Conservation (phyloP, 1,140 invertebrate species). For the Lepeophtheirus salmonis region DNA sequence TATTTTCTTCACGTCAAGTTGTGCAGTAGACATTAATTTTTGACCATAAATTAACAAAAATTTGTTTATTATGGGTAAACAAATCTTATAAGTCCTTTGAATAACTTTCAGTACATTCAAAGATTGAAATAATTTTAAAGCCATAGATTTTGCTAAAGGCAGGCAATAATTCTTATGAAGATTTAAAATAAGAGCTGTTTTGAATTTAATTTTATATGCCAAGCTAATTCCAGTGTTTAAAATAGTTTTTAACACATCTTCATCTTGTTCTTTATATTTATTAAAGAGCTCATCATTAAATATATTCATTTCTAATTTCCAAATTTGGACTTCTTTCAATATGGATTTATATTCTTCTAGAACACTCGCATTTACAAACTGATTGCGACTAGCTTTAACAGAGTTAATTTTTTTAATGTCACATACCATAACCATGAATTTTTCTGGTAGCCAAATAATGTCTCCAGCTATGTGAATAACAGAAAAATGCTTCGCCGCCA, state of each 20-base stretch:
- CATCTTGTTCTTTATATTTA: neutral
- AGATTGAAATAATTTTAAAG: neutral
- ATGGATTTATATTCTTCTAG: neutral
- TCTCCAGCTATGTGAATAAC: neutral
- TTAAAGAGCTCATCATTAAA: no score
- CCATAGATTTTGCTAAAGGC: neutral
- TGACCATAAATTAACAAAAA: neutral
- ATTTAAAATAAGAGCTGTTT: neutral
- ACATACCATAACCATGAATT: neutral
- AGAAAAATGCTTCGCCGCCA: neutral
- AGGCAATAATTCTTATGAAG: neutral
- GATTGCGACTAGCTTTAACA: neutral
- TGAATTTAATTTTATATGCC: neutral
- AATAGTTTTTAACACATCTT: neutral
- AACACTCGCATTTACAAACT: neutral
- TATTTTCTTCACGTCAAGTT: neutral
- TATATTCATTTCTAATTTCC: neutral
- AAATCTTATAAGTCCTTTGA: neutral
- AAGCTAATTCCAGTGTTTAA: neutral
- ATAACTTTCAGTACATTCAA: neutral
- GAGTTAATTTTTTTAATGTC: neutral
- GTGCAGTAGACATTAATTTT: neutral
- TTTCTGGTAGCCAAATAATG: neutral
- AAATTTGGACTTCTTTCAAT: neutral
- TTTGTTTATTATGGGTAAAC: neutral